Evolutionary conservation across 2,888 invertebrate species (phyloP).

Genomic region (Gandaritis pyraliata): DNA sequence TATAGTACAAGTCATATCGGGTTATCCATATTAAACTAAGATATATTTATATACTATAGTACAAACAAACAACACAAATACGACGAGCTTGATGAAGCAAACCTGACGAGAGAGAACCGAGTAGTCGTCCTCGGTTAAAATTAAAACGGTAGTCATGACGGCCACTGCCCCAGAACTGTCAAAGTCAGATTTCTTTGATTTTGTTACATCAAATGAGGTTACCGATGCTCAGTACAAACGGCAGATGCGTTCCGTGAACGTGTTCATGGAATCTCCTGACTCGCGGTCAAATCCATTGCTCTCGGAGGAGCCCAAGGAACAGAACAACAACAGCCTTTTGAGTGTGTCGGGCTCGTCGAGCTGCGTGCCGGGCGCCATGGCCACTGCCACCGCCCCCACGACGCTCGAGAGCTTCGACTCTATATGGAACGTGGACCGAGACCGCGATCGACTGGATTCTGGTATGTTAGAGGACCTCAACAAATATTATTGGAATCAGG

Average conservation of each 20-base stretch:
- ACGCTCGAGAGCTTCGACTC: slow-evolving; percentile 83
- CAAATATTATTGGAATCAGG: slow-evolving; percentile 92
- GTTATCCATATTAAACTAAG: slow-evolving; percentile 77
- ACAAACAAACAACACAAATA: slow-evolving; percentile 67
- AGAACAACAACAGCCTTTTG: slow-evolving; percentile 86
- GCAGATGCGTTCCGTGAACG: slow-evolving; percentile 88
- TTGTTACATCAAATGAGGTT: slow-evolving; percentile 92
- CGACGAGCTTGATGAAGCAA: slow-evolving; percentile 62
- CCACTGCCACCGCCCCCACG: slow-evolving; percentile 73
- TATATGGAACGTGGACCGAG: slow-evolving; percentile 89
- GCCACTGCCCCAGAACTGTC: slow-evolving; percentile 94
- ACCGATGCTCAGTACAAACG: slow-evolving; percentile 88
- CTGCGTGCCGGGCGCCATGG: slow-evolving; percentile 57
- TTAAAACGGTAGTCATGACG: slow-evolving; percentile 91
- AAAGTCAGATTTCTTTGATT: slow-evolving; percentile 95
- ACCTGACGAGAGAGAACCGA: slow-evolving; percentile 61
- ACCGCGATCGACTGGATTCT: slow-evolving; percentile 88
- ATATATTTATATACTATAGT: slow-evolving; percentile 77
- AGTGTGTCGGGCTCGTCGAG: slow-evolving; percentile 60
- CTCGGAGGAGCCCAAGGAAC: slow-evolving; percentile 82
- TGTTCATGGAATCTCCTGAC: slow-evolving; percentile 86
- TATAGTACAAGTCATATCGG: slow-evolving; percentile 83
- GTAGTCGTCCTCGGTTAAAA: slow-evolving; percentile 73
- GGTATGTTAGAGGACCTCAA: slow-evolving; percentile 93
- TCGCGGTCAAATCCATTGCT: slow-evolving; percentile 78